A percentile compares a stretch with the other conserved stretches of the same genome.
phyloP scores from a whole-genome alignment of 1,140 invertebrate species.

The Orius insidiosus region DNA sequence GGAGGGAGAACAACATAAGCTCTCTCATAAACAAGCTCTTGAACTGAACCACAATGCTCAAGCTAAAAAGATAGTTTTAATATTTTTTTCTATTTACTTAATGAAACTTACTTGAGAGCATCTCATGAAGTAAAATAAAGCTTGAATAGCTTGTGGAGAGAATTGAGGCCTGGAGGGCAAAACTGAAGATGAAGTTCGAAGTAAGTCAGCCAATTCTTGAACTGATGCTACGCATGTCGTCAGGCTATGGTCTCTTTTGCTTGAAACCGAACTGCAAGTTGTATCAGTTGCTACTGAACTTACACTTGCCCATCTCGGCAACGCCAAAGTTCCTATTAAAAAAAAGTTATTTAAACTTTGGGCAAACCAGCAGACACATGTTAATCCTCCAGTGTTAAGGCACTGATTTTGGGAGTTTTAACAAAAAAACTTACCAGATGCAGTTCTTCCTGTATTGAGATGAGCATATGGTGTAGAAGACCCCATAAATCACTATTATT shows the following conservation, averaged over 20 bases:
- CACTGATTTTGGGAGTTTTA: constrained; percentile 12
- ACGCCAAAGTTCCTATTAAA: constrained; percentile 37
- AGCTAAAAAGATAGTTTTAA: constrained; percentile 27
- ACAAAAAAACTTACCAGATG: constrained; percentile 36
- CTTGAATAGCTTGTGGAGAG: constrained; percentile 49
- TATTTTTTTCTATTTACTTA: constrained; percentile 3
- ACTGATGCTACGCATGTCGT: constrained; percentile 77
- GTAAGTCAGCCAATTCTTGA: constrained; percentile 53
- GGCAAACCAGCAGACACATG: no score
- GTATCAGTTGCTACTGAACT: constrained; percentile 48
- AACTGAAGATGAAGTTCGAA: constrained; percentile 33
- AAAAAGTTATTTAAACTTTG: constrained; percentile 1
- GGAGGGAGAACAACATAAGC: constrained; percentile 75
- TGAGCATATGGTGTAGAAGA: constrained; percentile 71
- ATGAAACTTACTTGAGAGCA: constrained; percentile 51
- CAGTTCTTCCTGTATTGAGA: constrained; percentile 68
- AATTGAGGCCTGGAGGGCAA: constrained; percentile 29
- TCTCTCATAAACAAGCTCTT: constrained; percentile 68
- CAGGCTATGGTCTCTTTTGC: constrained; percentile 47
- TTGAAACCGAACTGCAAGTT: constrained; percentile 22
- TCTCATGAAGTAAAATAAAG: constrained; percentile 78
- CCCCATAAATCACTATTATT: constrained; percentile 78
- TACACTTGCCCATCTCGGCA: constrained; percentile 70
- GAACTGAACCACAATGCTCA: constrained; percentile 42
- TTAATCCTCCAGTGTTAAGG: no score